Evolutionary conservation across 2,113 vertebrate species (phyloP).

Genomic region (Peucedramus taeniatus): DNA sequence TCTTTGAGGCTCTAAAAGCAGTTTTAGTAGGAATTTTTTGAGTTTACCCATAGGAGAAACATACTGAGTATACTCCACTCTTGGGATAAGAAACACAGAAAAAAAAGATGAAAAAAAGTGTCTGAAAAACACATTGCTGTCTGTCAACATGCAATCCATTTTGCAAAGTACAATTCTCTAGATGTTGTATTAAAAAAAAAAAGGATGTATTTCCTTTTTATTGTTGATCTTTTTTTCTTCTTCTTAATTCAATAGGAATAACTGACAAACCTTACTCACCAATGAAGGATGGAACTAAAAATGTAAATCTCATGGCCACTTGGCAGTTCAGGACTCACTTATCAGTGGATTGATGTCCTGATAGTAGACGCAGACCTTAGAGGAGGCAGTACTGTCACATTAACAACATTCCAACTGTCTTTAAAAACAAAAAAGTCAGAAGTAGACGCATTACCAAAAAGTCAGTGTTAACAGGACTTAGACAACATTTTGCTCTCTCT

Average conservation of each 20-base stretch:
- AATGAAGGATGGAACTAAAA: background rate
- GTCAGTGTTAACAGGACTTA: background rate
- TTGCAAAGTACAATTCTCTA: background rate
- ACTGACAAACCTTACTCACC: background rate
- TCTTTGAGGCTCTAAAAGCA: background rate
- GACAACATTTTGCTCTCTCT: background rate
- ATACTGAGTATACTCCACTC: rapidly evolving
- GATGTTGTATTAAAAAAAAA: background rate
- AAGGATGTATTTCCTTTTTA: rapidly evolving
- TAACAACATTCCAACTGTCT: background rate
- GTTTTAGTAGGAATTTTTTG: background rate
- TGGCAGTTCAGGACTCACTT: background rate
- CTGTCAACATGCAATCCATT: background rate
- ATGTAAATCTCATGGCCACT: background rate
- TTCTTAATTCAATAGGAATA: background rate
- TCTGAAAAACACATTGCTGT: background rate
- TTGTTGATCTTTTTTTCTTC: background rate
- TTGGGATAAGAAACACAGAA: background rate
- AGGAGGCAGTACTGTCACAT: background rate
- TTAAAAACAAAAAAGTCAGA: background rate
- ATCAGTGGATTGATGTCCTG: rapidly evolving
- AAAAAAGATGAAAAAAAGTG: background rate
- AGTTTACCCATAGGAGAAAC: background rate
- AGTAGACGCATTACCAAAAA: background rate
- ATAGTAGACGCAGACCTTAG: background rate